These are phyloP conservation scores for Forbesichthys agassizii DNA, from an alignment of 2,113 vertebrate species.

Conservation along the genomic window DNA sequence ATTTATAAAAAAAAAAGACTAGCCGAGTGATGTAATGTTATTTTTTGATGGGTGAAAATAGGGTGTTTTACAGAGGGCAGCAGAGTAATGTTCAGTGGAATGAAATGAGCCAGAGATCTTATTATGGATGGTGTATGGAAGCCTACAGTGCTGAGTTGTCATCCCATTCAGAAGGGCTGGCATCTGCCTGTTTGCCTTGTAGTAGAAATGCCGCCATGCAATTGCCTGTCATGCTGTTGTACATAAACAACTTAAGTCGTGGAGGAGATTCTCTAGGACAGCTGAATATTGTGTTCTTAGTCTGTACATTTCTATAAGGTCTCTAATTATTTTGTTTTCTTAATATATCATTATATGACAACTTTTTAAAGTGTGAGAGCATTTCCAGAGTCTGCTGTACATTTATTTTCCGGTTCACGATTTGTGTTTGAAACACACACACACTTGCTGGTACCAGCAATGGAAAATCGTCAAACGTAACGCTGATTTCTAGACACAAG, in stretches of 20 bases:
- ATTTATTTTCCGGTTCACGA: too few species aligned
- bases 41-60: conserved; percentile 81
- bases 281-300: neutral
- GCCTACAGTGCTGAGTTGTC: conserved; percentile 46
- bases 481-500: too few species aligned
- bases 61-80: conserved; percentile 67
- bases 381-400: too few species aligned
- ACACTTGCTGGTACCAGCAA: too few species aligned
- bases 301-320: neutral
- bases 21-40: conserved; percentile 88
- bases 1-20: conserved; percentile 82
- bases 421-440: too few species aligned
- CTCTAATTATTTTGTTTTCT: too few species aligned
- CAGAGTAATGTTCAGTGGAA: conserved; percentile 64
- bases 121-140: conserved; percentile 59
- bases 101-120: conserved; percentile 74
- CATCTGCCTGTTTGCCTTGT: conserved; percentile 59
- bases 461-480: too few species aligned
- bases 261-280: neutral
- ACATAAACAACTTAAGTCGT: conserved; percentile 11
- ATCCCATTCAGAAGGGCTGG: conserved; percentile 45
- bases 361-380: neutral
- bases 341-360: neutral
- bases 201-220: conserved; percentile 28
- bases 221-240: conserved; percentile 25